Conservation (phyloP, 2,888 invertebrate genomes). For the Ectemnius continuus region DNA sequence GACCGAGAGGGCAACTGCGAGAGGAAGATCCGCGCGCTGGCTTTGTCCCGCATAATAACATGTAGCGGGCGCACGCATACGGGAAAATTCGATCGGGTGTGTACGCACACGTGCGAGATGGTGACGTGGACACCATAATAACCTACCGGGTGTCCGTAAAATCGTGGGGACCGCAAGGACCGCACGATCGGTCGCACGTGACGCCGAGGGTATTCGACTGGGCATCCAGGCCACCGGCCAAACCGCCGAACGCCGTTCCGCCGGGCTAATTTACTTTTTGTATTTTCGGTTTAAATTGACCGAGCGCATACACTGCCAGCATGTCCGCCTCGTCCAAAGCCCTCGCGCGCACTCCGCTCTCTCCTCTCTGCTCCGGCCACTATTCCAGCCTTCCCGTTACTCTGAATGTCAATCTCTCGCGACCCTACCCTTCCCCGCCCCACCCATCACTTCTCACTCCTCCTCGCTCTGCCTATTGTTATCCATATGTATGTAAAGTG, state of each 20-base stretch:
- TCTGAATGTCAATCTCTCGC: constrained; percentile 71
- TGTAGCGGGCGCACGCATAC: constrained; percentile 31
- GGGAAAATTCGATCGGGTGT: constrained; percentile 40
- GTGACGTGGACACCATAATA: constrained; percentile 42
- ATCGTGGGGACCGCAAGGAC: constrained; percentile 71
- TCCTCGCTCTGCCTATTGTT: not conserved
- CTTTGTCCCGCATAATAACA: constrained; percentile 27
- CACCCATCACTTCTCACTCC: not conserved
- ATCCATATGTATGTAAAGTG: not conserved
- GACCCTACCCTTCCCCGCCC: not conserved
- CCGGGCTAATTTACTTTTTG: constrained; percentile 77
- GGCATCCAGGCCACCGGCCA: constrained; percentile 41
- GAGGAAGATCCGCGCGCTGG: constrained; percentile 17
- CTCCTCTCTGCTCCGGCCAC: constrained; percentile 67
- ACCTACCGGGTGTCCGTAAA: constrained; percentile 72
- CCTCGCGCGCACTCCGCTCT: too few species aligned
- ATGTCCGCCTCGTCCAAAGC: constrained; percentile 50
- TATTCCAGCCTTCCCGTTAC: constrained; percentile 64
- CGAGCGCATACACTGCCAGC: constrained; percentile 65
- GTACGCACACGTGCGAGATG: constrained; percentile 24
- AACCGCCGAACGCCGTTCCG: constrained; percentile 66
- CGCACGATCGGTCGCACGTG: constrained; percentile 74
- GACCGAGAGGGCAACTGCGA: constrained; percentile 15
- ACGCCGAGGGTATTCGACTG: constrained; percentile 59
- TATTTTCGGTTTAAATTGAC: constrained; percentile 76